These are phyloP conservation scores for Orgyia antiqua DNA, from an alignment of 2,888 invertebrate genomes.

Conservation along the genomic window DNA sequence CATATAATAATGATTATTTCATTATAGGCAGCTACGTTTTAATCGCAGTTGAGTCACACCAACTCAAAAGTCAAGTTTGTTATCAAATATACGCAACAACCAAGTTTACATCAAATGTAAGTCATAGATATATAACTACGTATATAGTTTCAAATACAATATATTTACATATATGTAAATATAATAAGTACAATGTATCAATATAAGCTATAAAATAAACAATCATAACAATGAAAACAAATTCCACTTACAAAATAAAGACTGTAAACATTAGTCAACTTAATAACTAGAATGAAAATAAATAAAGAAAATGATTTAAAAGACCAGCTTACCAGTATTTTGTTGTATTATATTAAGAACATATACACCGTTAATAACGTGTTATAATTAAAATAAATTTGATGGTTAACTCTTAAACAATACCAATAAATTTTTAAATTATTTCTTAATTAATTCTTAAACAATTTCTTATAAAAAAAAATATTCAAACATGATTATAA, in stretches of 20 bases:
- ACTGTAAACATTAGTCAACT: constrained; percentile 39
- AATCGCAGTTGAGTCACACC: constrained; percentile 52
- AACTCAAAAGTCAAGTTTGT: constrained; percentile 46
- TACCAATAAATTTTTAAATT: no score
- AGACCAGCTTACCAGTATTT: constrained; percentile 7
- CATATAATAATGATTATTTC: constrained; percentile 18
- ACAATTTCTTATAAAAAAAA: no score
- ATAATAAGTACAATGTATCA: constrained; percentile 8
- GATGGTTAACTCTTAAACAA: no score
- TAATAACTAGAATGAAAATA: constrained; percentile 30
- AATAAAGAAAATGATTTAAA: constrained; percentile 19
- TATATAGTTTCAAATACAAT: constrained; percentile 11
- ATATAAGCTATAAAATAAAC: constrained; percentile 21
- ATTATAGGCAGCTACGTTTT: constrained; percentile 28
- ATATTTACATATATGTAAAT: constrained; percentile 11
- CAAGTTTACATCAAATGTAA: constrained; percentile 10
- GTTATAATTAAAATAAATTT: no score
- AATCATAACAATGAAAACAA: constrained; percentile 19
- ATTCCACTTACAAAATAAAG: no score
- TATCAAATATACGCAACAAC: constrained; percentile 2
- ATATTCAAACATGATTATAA: no score
- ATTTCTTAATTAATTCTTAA: no score
- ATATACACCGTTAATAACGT: no score
- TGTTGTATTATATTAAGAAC: neutral
- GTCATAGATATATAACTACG: constrained; percentile 50